Evolutionary conservation across 2,113 vertebrate genomes (phyloP).

Genomic region (Zonotrichia leucophrys): DNA sequence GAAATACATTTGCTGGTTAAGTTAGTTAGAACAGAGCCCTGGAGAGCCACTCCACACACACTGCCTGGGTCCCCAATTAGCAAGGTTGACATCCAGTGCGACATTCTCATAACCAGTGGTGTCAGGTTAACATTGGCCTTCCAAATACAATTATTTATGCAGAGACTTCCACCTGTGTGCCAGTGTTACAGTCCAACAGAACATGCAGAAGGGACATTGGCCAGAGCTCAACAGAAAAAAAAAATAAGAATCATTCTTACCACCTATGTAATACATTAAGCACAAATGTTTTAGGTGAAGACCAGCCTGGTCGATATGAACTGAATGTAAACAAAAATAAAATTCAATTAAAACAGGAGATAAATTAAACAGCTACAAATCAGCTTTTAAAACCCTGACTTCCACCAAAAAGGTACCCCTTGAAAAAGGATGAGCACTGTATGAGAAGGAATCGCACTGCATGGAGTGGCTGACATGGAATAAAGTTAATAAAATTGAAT

Average conservation of each 20-base stretch:
- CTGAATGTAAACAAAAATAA: conserved; percentile 84
- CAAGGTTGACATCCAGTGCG: conserved; percentile 77
- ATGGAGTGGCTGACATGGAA: background rate
- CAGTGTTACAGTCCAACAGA: conserved; percentile 57
- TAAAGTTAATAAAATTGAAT: background rate
- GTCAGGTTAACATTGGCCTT: conserved; percentile 76
- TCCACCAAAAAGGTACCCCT: background rate
- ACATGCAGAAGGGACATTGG: conserved; percentile 66
- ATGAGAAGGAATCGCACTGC: conserved; percentile 81
- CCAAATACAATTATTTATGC: conserved; percentile 52
- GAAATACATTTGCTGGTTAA: conserved; percentile 17
- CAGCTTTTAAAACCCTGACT: background rate
- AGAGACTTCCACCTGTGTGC: conserved; percentile 53
- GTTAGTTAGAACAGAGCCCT: conserved; percentile 39
- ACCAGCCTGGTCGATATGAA: conserved; percentile 81
- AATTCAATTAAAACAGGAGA: conserved; percentile 69
- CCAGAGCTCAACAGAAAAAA: conserved; percentile 62
- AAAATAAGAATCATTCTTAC: conserved; percentile 78
- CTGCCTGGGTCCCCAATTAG: conserved; percentile 48
- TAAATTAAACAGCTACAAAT: conserved; percentile 23
- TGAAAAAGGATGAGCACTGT: conserved; percentile 69
- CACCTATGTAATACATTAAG: conserved; percentile 89
- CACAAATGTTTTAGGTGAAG: conserved; percentile 88
- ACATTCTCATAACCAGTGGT: conserved; percentile 81
- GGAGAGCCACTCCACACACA: conserved; percentile 54